phyloP scores from a whole-genome alignment of 2,797 vertebrate species.

The Macropus fuliginosus region DNA sequence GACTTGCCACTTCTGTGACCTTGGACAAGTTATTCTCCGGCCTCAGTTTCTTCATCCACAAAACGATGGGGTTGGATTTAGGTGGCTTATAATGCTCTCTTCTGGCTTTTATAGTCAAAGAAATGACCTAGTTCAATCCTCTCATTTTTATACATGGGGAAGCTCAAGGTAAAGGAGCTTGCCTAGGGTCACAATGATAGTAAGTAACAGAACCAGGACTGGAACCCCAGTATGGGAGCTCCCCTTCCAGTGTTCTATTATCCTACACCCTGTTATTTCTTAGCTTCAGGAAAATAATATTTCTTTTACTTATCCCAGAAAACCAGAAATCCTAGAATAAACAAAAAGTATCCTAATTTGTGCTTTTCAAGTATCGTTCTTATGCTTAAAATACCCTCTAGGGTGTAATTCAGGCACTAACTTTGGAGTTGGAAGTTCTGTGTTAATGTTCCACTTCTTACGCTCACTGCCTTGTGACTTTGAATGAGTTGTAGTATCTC shows the following conservation, averaged over 20 bases:
- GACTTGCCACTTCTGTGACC: background rate
- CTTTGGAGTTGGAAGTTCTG: background rate
- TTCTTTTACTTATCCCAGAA: constrained; percentile 45
- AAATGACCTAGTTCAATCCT: background rate
- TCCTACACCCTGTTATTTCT: background rate
- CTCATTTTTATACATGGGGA: background rate
- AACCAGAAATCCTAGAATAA: background rate
- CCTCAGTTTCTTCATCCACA: background rate
- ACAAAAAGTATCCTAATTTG: background rate
- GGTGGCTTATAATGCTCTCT: background rate
- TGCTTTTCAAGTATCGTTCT: background rate
- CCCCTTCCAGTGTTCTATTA: background rate
- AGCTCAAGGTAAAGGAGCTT: background rate
- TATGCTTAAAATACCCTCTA: background rate
- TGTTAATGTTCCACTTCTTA: background rate
- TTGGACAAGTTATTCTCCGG: background rate
- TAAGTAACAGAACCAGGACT: background rate
- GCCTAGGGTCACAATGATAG: background rate
- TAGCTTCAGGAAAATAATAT: constrained; percentile 16
- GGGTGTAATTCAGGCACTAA: background rate
- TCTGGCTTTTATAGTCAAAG: background rate
- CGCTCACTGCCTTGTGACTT: background rate
- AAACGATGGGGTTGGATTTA: background rate
- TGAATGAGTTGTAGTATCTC: background rate
- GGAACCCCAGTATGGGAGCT: background rate